Evolutionary conservation across 2,113 vertebrate genomes (phyloP), one percentile per base, ranked within the genome.

Genomic region (Ctenodactylus gundi): DNA sequence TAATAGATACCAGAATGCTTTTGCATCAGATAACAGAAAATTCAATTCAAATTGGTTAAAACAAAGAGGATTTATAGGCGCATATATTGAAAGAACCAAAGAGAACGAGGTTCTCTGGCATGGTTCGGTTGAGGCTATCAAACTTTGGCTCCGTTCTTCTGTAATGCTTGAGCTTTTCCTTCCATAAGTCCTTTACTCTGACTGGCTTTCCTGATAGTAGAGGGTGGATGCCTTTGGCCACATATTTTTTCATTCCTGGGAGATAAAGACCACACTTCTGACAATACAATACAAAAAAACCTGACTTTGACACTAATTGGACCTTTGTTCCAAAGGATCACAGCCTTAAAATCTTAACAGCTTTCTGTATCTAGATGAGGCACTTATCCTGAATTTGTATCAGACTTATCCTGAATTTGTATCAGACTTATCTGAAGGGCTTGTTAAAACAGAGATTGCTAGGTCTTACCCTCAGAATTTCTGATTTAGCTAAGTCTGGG

Each of bases 21-120:
- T 77, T 1, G 5, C 39, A 84, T 41, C 88, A 25, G 67, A 4
- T 92, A 82, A 72, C 39, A 88, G 73, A 72, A 90, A 81, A 86
- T 83, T 53, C 51, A 95, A 64, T 46, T 90, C 65, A 78, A 67
- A 72, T 90, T 95, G 51, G 76, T 89, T 92, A 94, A 86, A 86
- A 67, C 49, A 72, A 73, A 94, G 51, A 77, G 18, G 67, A 94
- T 92, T 68, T 94, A 58, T 93, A 76, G 57, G 13, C 62, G 90
- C 14, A 34, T 60, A 34, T 64, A 94, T 78, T 90, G 68, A 92
- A 80, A 93, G 78, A 36, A 86, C 64, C 6, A 57, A 27, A 53
- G 39, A 44, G 34, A 85, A 20, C 49, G 15, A 85, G 27, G 21
- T 88, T 20, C 55, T 20, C 46, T 83, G 68, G 34, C 49, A 60